These are phyloP conservation scores for Platycheirus rosarum DNA, from an alignment of 2,888 invertebrate species.

Conservation along the genomic window DNA sequence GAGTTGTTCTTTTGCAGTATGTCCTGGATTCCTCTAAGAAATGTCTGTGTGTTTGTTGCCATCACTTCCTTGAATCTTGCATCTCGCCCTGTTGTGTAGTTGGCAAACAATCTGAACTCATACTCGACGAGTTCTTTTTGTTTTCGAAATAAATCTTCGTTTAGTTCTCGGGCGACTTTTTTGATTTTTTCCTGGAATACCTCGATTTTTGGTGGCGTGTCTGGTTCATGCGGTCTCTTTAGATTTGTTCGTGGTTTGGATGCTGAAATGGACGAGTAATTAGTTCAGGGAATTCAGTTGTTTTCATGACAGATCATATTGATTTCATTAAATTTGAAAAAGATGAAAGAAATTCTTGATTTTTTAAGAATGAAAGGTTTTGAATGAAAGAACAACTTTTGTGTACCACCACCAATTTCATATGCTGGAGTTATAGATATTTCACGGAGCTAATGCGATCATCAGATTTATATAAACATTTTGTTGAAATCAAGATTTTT, in stretches of 20 bases:
- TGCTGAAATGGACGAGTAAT: neutral
- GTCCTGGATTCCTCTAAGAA: neutral
- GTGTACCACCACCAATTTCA: too few relatives aligned
- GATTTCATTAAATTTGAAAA: neutral
- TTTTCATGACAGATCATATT: too few relatives aligned
- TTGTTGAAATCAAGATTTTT: too few relatives aligned
- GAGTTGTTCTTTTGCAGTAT: neutral
- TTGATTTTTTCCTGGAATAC: neutral
- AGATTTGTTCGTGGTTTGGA: neutral
- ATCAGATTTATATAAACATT: too few relatives aligned
- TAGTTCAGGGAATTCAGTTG: too few relatives aligned
- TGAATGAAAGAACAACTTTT: too few relatives aligned
- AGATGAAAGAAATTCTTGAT: neutral
- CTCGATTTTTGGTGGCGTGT: neutral
- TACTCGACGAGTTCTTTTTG: slow-evolving; percentile 26
- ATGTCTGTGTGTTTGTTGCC: slow-evolving; percentile 1
- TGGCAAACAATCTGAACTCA: slow-evolving; percentile 23
- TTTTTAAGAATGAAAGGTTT: neutral
- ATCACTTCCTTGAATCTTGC: slow-evolving; percentile 16
- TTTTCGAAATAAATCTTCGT: slow-evolving; percentile 19
- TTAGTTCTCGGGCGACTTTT: slow-evolving; percentile 8
- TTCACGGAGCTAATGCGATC: too few relatives aligned
- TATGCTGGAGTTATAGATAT: too few relatives aligned
- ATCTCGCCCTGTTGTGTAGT: neutral
- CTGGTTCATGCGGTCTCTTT: neutral